Evolutionary conservation across 2,797 vertebrate species (phyloP), one percentile per base, ranked within the genome.

Genomic region (Hemibagrus guttatus): DNA sequence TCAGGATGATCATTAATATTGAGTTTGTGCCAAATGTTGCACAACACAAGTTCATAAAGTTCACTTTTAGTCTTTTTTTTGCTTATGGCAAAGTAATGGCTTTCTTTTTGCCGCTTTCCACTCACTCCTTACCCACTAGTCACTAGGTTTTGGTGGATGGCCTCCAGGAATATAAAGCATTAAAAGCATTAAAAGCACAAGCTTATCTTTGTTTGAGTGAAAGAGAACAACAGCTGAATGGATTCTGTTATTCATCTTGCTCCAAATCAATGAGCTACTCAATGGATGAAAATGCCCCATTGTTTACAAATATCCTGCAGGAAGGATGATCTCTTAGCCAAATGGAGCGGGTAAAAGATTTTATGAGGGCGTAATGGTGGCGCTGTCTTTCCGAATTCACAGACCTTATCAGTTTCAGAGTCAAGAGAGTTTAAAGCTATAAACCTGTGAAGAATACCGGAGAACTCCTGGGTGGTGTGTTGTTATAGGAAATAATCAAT

Each of bases 221-320:
- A 69, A 68, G 28, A 14, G n/a, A 54, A 54, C 4, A 6, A 21
- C 21, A 35, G 21, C 2, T 21, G 11, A 81, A 39, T 46, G 58
- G 23, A 81, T 63, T 63, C 14, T 39, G 11, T 59, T 39, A 3
- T 49, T 81, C 61, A 52, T 66, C 26, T 86, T 4, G 1, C 56
- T 80, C 61, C 17, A 61, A 64, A 71, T 46, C 12, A 75, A 54
- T 66, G 28, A 31, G 35, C 69, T 81, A 61, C 61, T 81, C 42
- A 31, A 31, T 19, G 61, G 39, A 31, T 49, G 61, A 31, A 66
- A 64, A 31, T 1, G 61, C 6, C 0, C 12, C 39, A 42, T 13
- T 28, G 59, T 81, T 81, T 49, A 63, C 39, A n/a, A n/a, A 8
- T 28, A 21, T 81, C 61, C 11, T 42, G 42, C 31, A 80, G 31